These are phyloP conservation scores for Deladenus siricidicola DNA, from an alignment of 2,888 invertebrate genomes.

Conservation along the genomic window DNA sequence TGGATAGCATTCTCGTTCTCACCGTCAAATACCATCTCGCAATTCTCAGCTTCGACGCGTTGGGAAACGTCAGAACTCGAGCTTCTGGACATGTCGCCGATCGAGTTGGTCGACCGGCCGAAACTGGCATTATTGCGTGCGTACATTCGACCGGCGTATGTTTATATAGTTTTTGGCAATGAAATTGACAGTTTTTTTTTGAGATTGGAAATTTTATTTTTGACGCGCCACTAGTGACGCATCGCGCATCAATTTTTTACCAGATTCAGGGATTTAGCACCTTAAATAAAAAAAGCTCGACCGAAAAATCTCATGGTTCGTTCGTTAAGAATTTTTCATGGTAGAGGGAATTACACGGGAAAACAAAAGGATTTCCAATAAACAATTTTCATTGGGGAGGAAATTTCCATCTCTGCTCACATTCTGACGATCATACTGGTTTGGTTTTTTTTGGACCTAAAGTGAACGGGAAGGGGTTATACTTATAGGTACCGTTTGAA, in stretches of 20 bases:
- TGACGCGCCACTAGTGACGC: not conserved
- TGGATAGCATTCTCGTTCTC: conserved; percentile 83
- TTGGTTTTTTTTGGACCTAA: too few relatives aligned
- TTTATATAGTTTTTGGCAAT: not conserved
- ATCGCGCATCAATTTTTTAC: not conserved
- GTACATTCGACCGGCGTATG: conserved; percentile 77
- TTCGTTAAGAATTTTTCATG: too few relatives aligned
- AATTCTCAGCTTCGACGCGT: conserved; percentile 77
- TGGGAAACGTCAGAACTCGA: conserved; percentile 80
- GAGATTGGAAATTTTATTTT: not conserved
- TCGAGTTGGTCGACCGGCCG: conserved; percentile 84
- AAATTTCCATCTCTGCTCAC: too few relatives aligned
- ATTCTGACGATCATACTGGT: too few relatives aligned
- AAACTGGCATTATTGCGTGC: conserved; percentile 87
- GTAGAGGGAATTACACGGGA: too few relatives aligned
- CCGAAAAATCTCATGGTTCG: too few relatives aligned
- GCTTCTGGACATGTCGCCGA: conserved; percentile 91
- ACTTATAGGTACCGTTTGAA: too few relatives aligned
- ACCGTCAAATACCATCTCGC: conserved; percentile 91
- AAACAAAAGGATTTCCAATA: too few relatives aligned
- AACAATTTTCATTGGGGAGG: too few relatives aligned
- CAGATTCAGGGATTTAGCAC: not conserved
- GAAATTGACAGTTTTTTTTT: not conserved
- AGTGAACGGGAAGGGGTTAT: too few relatives aligned
- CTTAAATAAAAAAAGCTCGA: not conserved